Base-by-base conservation (phyloP, 2,113 vertebrate species). In the Albula goreensis region DNA sequence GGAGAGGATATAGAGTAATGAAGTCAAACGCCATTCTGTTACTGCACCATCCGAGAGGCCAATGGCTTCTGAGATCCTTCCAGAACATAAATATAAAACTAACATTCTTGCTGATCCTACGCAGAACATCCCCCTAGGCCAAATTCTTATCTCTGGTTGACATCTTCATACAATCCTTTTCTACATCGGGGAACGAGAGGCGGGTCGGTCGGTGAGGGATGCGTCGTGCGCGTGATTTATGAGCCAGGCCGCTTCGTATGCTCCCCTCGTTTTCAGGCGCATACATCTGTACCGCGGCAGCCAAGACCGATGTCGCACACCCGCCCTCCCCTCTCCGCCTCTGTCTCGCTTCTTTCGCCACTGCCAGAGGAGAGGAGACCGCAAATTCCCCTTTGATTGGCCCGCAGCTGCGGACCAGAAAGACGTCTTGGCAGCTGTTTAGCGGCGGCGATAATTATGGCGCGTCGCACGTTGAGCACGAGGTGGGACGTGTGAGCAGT, bases 141-240 rank as follows among this genome's bases (percentile, higher is more conserved):
- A 25, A 15, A 60, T 12, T 77, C 78, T 25, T 81, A 86, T 84
- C 51, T 80, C 13, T 22, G 49, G 31, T 25, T 86, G 85, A 86
- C 82, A 84, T 63, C 82, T 84, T 78, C 57, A 82, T 66, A 50
- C 48, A 50, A 51, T 78, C 77, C 74, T 15, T 5, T 60, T 50
- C 60, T 84, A 53, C 53, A 74, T 25, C 15, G 78, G 51, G 53
- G 3, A 70, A 41, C 25, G 12, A 22, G 56, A 25, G 70, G 49
- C 15, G 6, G 5, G 79, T 48, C 51, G 19, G 8, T 41, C 50
- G 4, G 41, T 9, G 50, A 82, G 80, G 31, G 78, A 63, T 63
- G 12, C 19, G 19, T n/a, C 77, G 1, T 57, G 12, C 77, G 17
- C 0, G 51, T 25, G 84, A 89, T 89, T 89, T 87, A 87, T 60